These are phyloP conservation scores for Leptopilina myrica DNA, from an alignment of 2,888 invertebrate species.

Conservation along the genomic window DNA sequence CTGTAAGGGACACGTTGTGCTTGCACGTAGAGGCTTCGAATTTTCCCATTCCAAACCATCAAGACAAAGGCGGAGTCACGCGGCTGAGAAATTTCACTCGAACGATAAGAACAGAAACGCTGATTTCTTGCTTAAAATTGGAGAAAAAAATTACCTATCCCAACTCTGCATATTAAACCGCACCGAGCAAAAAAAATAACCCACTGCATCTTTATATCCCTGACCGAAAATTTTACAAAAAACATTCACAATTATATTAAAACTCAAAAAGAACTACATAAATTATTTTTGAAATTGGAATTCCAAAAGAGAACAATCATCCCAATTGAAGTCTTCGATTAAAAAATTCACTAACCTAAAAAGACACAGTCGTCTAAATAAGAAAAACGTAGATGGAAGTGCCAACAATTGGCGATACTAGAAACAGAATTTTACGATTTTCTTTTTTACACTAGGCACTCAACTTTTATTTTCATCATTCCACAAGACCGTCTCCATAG, in stretches of 20 bases:
- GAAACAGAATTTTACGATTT: background rate
- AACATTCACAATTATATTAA: too few relatives aligned
- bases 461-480: slow-evolving; percentile 24
- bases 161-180: background rate
- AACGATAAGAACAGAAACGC: background rate
- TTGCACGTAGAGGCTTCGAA: slow-evolving; percentile 8
- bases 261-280: too few relatives aligned
- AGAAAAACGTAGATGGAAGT: slow-evolving; percentile 28
- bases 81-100: slow-evolving; percentile 10
- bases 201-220: too few relatives aligned
- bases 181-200: too few relatives aligned
- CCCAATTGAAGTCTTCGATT: too few relatives aligned
- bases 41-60: slow-evolving; percentile 17
- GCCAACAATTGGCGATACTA: slow-evolving; percentile 10
- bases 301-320: too few relatives aligned
- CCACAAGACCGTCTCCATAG: background rate
- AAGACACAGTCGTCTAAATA: slow-evolving; percentile 2
- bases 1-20: slow-evolving; percentile 47
- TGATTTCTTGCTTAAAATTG: background rate
- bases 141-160: background rate
- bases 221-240: too few relatives aligned
- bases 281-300: too few relatives aligned
- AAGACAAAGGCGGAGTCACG: slow-evolving; percentile 26
- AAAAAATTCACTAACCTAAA: slow-evolving; percentile 28
- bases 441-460: slow-evolving; percentile 23